Evolutionary conservation across 1,140 invertebrate species (phyloP), one percentile per base, ranked within the genome.

Genomic region (Macrocentrus cingulum): DNA sequence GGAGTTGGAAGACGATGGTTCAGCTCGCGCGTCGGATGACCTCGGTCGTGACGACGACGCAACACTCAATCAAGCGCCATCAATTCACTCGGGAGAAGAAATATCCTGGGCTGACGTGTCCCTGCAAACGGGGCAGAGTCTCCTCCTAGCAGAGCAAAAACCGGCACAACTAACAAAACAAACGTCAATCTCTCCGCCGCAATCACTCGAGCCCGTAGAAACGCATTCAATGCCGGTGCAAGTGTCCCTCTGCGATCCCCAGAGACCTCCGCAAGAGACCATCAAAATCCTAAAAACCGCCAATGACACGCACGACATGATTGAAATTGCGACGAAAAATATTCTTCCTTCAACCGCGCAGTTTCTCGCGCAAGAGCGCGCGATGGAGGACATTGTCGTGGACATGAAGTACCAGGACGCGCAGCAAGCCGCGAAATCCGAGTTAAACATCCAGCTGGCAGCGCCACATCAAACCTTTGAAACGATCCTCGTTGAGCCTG

Each of bases 401-500:
- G 87, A 90, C 70, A 88, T 89, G 63, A 85, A 87, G 66, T 91
- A 90, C 58, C 82, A 83, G 68, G 85, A 79, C 22, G 75, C 77
- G 63, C 68, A 65, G 58, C 66, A 80, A 51, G 71, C 67, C 32
- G 82, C 82, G 62, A 82, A 82, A 25, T 82, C 85, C 11, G 82
- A 86, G 53, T 67, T 88, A 8, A 87, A 85, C 67, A 88, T 88
- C 19, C 82, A 81, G 9, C 87, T 86, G 64, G 81, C 80, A 42
- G 77, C 85, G 19, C 88, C 87, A n/a, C 87, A n/a, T n/a, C n/a
- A 90, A 63, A 84, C 88, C 0, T 91, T 91, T 67, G 90, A 91
- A 70, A 90, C 90, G 1, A 81, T 90, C 1, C 82, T 91, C 60
- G 82, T 88, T 0, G 89, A 91, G 71, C 89, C 89, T 0, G 88